Conservation (phyloP, 1,140 invertebrate species). For the Drosophila pachea region DNA sequence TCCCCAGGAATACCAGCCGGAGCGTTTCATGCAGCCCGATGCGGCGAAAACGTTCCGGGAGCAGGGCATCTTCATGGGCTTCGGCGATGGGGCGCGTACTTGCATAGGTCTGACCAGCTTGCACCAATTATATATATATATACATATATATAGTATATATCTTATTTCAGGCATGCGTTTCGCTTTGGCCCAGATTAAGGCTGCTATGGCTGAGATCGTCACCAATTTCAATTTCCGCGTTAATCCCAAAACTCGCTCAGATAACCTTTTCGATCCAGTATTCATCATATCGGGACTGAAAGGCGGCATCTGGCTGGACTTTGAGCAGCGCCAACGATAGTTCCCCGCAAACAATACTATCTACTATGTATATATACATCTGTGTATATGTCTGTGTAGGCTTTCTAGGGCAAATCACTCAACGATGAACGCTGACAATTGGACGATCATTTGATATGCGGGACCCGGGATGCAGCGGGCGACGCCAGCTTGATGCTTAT, state of each 20-base stretch:
- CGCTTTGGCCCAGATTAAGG: slow-evolving; percentile 65
- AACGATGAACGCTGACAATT: background rate
- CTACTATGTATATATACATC: background rate
- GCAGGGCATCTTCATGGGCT: slow-evolving; percentile 57
- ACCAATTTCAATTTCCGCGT: slow-evolving; percentile 55
- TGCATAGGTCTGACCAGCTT: slow-evolving; percentile 55
- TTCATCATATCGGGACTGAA: slow-evolving; percentile 33
- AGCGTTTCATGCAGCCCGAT: slow-evolving; percentile 80
- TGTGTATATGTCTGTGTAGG: too few species aligned
- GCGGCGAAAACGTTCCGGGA: slow-evolving; percentile 65
- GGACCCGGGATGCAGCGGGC: too few species aligned
- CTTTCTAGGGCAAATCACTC: background rate
- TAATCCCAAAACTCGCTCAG: slow-evolving; percentile 61
- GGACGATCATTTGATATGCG: background rate
- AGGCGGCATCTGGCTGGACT: slow-evolving; percentile 60
- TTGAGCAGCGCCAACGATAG: slow-evolving; percentile 39
- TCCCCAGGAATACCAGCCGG: slow-evolving; percentile 86
- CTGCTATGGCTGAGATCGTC: slow-evolving; percentile 58
- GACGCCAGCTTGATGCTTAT: background rate
- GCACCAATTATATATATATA: background rate
- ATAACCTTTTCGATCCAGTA: slow-evolving; percentile 43
- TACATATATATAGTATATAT: background rate
- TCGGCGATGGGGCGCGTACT: slow-evolving; percentile 69
- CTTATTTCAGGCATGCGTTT: slow-evolving; percentile 64
- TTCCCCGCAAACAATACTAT: background rate